phyloP scores from a whole-genome alignment of 2,888 invertebrate genomes.

The Anthrax anthrax region DNA sequence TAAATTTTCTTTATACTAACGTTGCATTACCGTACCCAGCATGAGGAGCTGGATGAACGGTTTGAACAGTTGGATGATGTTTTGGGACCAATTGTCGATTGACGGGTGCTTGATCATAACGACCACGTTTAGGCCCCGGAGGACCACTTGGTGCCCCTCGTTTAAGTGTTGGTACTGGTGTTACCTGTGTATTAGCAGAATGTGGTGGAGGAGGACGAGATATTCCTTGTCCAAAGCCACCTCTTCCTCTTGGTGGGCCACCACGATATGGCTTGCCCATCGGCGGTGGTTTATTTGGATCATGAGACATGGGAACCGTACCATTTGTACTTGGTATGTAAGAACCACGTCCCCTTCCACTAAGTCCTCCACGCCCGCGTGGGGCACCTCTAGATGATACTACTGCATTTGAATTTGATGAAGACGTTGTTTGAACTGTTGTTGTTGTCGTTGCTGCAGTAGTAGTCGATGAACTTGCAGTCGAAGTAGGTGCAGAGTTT shows the following conservation, averaged over 20 bases:
- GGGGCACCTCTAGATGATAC: constrained; percentile 18
- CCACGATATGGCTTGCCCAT: constrained; percentile 23
- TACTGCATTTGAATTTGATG: constrained; percentile 10
- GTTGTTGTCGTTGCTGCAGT: constrained; percentile 13
- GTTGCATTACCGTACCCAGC: neutral
- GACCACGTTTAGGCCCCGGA: constrained; percentile 33
- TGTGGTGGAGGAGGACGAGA: constrained; percentile 29
- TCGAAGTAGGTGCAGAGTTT: constrained; percentile 18
- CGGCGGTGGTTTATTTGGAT: constrained; percentile 22
- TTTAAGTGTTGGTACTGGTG: constrained; percentile 31
- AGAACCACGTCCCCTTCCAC: constrained; percentile 27
- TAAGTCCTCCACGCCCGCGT: constrained; percentile 27
- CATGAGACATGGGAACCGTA: constrained; percentile 15
- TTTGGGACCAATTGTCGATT: constrained; percentile 30
- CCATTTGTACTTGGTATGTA: constrained; percentile 28
- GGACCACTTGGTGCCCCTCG: constrained; percentile 31
- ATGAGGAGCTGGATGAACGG: constrained; percentile 13
- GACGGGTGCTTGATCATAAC: constrained; percentile 32
- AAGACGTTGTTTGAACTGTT: constrained; percentile 14
- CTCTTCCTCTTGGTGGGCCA: constrained; percentile 27
- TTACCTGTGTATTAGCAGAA: constrained; percentile 31
- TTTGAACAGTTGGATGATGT: constrained; percentile 27
- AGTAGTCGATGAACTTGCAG: constrained; percentile 25
- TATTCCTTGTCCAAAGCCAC: constrained; percentile 25
- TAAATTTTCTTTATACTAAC: neutral